Evolutionary conservation across 35 echinoderm and acorn worm genomes (phyloP).

Genomic region (Ptychodera flava): DNA sequence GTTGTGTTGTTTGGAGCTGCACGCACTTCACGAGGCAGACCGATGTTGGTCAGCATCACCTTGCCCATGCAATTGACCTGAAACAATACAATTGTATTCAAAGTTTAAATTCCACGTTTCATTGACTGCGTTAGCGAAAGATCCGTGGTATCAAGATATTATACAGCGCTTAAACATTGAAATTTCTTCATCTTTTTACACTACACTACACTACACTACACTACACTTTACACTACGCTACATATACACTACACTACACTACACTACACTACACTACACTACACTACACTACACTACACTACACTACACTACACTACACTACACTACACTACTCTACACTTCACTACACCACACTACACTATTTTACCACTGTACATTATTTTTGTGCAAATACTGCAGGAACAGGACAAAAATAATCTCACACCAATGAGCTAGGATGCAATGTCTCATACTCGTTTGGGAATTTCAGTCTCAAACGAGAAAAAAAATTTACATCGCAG

Average conservation of each 20-base stretch:
- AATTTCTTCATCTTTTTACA: conserved; percentile 3
- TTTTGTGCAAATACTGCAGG: no score
- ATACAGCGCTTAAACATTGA: no score
- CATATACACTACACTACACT: not conserved
- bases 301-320: conserved; percentile 20
- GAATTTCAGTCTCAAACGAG: no score
- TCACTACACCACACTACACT: conserved; percentile 26
- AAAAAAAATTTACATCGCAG: no score
- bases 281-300: conserved; percentile 21
- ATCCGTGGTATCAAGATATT: no score
- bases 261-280: conserved; percentile 29
- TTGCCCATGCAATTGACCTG: not conserved
- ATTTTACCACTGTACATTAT: conserved; percentile 10
- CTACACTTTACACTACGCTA: not conserved
- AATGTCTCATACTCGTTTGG: no score
- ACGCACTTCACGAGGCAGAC: not conserved
- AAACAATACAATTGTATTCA: no score
- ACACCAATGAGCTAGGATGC: no score
- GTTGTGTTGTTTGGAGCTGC: not conserved
- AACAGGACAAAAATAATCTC: no score
- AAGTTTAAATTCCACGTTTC: no score
- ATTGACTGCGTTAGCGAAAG: no score
- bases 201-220: conserved; percentile 20
- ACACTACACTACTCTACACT: conserved; percentile 14
- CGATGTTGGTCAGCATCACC: not conserved